These are phyloP conservation scores for Pectinophora gossypiella DNA, from an alignment of 1,140 invertebrate genomes.

Conservation along the genomic window DNA sequence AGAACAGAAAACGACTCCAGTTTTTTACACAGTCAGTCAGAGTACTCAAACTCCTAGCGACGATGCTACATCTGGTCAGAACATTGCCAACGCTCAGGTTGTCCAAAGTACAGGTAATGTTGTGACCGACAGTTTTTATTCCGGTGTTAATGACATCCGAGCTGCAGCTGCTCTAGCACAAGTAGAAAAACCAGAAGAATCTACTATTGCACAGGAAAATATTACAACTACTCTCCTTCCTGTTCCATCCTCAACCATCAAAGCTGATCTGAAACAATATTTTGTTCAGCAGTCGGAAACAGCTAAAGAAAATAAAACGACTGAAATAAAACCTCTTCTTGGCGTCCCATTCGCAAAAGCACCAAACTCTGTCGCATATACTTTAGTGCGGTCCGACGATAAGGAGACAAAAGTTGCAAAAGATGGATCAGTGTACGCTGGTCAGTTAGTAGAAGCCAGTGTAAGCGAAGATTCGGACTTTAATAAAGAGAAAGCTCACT, in stretches of 20 bases:
- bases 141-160: slow-evolving; percentile 56
- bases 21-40: slow-evolving; percentile 46
- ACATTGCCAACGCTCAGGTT: background rate
- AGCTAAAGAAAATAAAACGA: slow-evolving; percentile 25
- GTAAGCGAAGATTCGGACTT: slow-evolving; percentile 60
- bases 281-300: slow-evolving; percentile 39
- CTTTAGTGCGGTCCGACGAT: slow-evolving; percentile 43
- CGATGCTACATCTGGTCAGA: too few relatives aligned
- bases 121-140: slow-evolving; percentile 53
- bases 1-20: slow-evolving; percentile 43
- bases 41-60: slow-evolving; percentile 19
- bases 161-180: slow-evolving; percentile 40
- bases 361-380: slow-evolving; percentile 51
- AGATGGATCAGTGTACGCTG: slow-evolving; percentile 49
- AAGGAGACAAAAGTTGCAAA: slow-evolving; percentile 39
- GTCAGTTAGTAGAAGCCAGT: slow-evolving; percentile 56
- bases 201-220: slow-evolving; percentile 19
- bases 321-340: slow-evolving; percentile 32
- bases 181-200: slow-evolving; percentile 28
- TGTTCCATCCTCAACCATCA: slow-evolving; percentile 14
- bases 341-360: slow-evolving; percentile 51
- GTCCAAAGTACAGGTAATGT: slow-evolving; percentile 29
- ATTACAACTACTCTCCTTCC: slow-evolving; percentile 16
- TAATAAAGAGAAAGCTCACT: slow-evolving; percentile 43
- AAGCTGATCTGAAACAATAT: slow-evolving; percentile 40